Evolutionary conservation across 2,888 invertebrate genomes (phyloP).

Genomic region (Podabrus alpinus): DNA sequence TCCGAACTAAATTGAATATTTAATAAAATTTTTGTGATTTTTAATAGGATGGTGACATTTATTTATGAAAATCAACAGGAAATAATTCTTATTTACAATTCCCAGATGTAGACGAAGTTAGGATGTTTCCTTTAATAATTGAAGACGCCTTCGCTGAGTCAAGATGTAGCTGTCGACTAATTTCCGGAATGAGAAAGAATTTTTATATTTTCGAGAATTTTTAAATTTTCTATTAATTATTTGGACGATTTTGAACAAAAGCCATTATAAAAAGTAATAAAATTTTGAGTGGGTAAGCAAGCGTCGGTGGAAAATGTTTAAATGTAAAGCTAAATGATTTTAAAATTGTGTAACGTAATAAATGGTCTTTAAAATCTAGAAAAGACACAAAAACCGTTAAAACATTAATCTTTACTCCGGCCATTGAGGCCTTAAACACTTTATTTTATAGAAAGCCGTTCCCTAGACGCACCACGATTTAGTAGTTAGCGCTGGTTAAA

Average conservation of each 20-base stretch:
- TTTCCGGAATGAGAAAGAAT: conserved; percentile 38
- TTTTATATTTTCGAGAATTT: conserved; percentile 36
- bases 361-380: neutral
- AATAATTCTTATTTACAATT: conserved; percentile 45
- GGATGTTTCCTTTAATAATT: conserved; percentile 36
- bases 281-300: neutral
- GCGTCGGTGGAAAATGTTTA: neutral
- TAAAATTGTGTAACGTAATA: neutral
- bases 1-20: conserved; percentile 1
- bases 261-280: neutral
- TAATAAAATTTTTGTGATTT: conserved; percentile 1
- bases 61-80: conserved; percentile 40
- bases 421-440: conserved; percentile 40
- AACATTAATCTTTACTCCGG: conserved; percentile 28
- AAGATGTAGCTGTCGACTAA: conserved; percentile 35
- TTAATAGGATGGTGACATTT: conserved; percentile 19
- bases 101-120: conserved; percentile 34
- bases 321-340: neutral
- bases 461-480: conserved; percentile 50
- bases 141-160: conserved; percentile 35
- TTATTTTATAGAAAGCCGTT: conserved; percentile 41
- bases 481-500: conserved; percentile 55
- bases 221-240: conserved; percentile 27
- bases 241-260: neutral
- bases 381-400: conserved; percentile 25